Base-by-base conservation (phyloP, 2,888 invertebrate genomes). In the Byasa hedistus region DNA sequence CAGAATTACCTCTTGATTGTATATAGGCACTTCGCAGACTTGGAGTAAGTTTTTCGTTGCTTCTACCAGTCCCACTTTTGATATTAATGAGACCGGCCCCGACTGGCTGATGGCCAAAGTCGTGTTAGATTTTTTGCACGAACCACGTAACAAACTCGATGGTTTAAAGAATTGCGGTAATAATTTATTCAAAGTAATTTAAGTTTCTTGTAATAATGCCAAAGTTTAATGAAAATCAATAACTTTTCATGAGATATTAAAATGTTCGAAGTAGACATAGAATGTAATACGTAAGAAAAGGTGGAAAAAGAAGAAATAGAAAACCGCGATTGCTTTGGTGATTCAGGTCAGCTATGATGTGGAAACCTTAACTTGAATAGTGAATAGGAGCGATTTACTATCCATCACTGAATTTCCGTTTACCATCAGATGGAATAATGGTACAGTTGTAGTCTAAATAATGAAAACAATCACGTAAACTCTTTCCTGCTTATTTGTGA, bases 151-250 rank as follows among this genome's bases (percentile, higher is more conserved):
- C 60, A 44, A 63, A 60, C 56, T 63, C 59, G 59, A 67, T 67
- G 60, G 59, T 64, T 67, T 60, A 60, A 67, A 63, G 39, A 19
- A 59, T 62, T 55, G 58, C 54, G 48, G 62, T 19, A 52, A n/a
- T 59, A 67, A 63, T 56, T 56, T 67, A 67, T 63, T 56, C 52
- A 12, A 36, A 56, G 56, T 57, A 63, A 67, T 66, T 62, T 62
- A 62, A 66, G 58, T 62, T 66, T 66, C 5, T 59, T 65, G 59
- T 59, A 59, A 65, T 71, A 62, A 76, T 73, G 72, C 71, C 58
- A 24, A 66, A 66, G 39, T 48, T 61, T 57, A 44, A 44, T 17
- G 3, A 44, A 44, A 44, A 44, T 17, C 44, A 15, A 19, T 48
- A 48, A 48, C 19, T 3, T 17, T 44, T 44, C 17, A 39, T 59